Evolutionary conservation across 2,113 vertebrate genomes (phyloP).

Genomic region (Scortum barcoo): DNA sequence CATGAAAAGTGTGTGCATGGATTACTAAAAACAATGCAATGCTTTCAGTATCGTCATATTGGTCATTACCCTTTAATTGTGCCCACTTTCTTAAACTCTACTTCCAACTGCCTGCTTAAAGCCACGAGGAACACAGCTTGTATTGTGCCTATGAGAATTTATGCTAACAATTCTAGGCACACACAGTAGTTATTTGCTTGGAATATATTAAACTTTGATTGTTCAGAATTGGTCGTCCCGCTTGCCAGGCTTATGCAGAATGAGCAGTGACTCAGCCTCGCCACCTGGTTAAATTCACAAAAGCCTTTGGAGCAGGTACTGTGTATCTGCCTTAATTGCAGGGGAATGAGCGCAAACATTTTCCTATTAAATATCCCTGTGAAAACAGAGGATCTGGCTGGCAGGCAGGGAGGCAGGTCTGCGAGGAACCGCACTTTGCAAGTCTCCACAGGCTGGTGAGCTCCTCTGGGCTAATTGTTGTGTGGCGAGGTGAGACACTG

Average conservation of each 20-base stretch:
- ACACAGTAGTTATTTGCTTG: conserved; percentile 15
- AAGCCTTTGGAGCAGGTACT: conserved; percentile 23
- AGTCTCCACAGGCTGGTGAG: conserved; percentile 70
- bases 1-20: not conserved
- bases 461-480: conserved; percentile 80
- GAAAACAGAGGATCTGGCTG: conserved; percentile 53
- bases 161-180: not conserved
- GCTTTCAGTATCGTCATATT: not conserved
- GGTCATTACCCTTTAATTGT: not conserved
- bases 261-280: conserved; percentile 26
- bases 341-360: conserved; percentile 53
- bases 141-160: not conserved
- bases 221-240: not conserved
- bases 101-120: not conserved
- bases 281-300: conserved; percentile 48
- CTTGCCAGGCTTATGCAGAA: conserved; percentile 23
- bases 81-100: not conserved
- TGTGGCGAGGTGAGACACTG: conserved; percentile 72
- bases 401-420: conserved; percentile 44
- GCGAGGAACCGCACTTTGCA: conserved; percentile 49
- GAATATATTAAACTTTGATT: conserved; percentile 15
- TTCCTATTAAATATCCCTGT: conserved; percentile 47
- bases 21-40: not conserved
- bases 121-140: not conserved
- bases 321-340: conserved; percentile 50